phyloP scores from a whole-genome alignment of 1,140 invertebrate genomes.

The Amphibalanus amphitrite region DNA sequence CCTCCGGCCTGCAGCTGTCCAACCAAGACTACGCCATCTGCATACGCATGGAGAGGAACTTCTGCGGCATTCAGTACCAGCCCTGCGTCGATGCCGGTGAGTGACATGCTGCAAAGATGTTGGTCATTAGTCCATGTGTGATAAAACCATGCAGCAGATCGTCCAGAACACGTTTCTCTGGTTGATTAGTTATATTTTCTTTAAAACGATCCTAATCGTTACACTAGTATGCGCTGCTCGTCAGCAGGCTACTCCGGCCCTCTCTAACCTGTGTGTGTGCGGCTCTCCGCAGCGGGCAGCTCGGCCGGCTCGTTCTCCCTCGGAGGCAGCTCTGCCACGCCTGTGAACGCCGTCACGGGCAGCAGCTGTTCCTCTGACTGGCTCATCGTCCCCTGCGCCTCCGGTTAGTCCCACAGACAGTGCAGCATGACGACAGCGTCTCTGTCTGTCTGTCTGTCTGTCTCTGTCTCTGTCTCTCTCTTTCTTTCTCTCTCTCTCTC shows the following conservation, averaged over 20 bases:
- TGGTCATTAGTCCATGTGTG: too few species aligned
- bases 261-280: too few species aligned
- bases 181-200: too few species aligned
- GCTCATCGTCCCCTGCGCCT: constrained; percentile 54
- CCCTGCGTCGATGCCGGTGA: constrained; percentile 46
- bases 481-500: constrained; percentile 11
- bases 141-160: too few species aligned
- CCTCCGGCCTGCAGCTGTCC: constrained; percentile 54
- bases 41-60: constrained; percentile 63
- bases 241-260: too few species aligned
- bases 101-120: background rate
- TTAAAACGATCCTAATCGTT: too few species aligned
- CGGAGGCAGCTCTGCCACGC: background rate
- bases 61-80: constrained; percentile 69
- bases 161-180: too few species aligned
- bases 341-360: background rate
- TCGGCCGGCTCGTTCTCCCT: background rate
- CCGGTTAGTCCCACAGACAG: constrained; percentile 20
- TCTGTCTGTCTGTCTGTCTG: background rate
- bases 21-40: constrained; percentile 80
- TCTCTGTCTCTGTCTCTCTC: background rate
- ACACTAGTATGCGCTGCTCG: too few species aligned
- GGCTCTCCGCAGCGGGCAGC: constrained; percentile 3
- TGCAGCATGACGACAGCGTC: background rate
- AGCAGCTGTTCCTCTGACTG: constrained; percentile 46